Conservation (phyloP, 2,797 vertebrate species). For the Liparis tanakae region DNA sequence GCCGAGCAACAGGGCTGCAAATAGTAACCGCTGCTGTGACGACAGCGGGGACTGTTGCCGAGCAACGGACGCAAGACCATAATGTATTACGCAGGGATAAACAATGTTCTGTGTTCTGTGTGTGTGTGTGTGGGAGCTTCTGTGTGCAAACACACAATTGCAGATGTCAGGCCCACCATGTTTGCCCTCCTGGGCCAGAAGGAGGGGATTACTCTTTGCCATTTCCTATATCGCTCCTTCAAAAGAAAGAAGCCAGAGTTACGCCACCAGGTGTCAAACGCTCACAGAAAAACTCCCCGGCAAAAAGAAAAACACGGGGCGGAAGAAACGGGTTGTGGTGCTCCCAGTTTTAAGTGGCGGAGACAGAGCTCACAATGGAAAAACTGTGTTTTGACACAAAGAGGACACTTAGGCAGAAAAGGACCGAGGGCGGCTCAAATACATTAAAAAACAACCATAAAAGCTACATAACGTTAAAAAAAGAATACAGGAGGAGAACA, state of each 20-base stretch:
- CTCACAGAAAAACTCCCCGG: slow-evolving; percentile 11
- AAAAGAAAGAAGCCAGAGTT: slow-evolving; percentile 52
- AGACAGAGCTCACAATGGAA: not conserved
- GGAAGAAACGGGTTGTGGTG: not conserved
- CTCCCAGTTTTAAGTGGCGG: not conserved
- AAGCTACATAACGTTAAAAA: not conserved
- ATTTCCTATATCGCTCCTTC: slow-evolving; percentile 61
- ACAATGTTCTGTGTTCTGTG: slow-evolving; percentile 33
- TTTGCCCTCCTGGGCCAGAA: slow-evolving; percentile 10
- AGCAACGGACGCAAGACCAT: slow-evolving; percentile 70
- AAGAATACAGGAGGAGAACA: not conserved
- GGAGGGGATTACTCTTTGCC: slow-evolving; percentile 50
- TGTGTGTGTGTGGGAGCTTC: not conserved
- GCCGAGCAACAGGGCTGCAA: slow-evolving; percentile 70
- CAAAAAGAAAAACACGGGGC: not conserved
- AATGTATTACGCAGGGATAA: slow-evolving; percentile 61
- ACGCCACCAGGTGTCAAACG: slow-evolving; percentile 36
- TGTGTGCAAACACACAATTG: slow-evolving; percentile 1
- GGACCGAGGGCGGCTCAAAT: not conserved
- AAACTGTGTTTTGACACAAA: not conserved
- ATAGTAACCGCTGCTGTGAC: slow-evolving; percentile 77
- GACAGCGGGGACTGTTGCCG: slow-evolving; percentile 69
- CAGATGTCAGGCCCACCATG: slow-evolving; percentile 21
- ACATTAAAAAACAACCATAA: not conserved
- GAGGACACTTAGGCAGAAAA: not conserved